Evolutionary conservation across 2,797 vertebrate genomes (phyloP).

Genomic region (Menidia menidia): DNA sequence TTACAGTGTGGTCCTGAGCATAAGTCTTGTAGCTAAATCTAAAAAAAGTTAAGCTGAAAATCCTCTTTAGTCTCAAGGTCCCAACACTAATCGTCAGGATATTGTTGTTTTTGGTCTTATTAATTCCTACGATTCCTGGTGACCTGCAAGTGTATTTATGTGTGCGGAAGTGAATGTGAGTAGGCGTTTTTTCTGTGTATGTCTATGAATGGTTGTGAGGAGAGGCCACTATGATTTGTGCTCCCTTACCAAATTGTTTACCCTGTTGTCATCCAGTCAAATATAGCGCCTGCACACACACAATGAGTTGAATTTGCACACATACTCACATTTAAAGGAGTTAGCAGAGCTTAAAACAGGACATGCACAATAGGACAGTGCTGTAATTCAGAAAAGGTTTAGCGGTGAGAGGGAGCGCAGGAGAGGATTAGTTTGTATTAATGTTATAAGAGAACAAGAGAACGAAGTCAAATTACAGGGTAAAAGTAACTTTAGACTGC

Average conservation of each 20-base stretch:
- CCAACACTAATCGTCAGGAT: conserved; percentile 82
- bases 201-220: conserved; percentile 16
- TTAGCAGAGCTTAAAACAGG: conserved; percentile 62
- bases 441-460: conserved; percentile 25
- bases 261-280: conserved; percentile 43
- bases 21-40: conserved; percentile 85
- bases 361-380: conserved; percentile 58
- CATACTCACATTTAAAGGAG: conserved; percentile 34
- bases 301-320: not conserved
- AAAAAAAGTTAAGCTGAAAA: conserved; percentile 88
- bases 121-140: conserved; percentile 79
- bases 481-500: conserved; percentile 24
- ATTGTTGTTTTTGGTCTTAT: conserved; percentile 82
- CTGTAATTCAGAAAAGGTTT: conserved; percentile 67
- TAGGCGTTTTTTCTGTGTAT: conserved; percentile 7
- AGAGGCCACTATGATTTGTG: conserved; percentile 54
- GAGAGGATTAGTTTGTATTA: conserved; percentile 62
- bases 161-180: conserved; percentile 10
- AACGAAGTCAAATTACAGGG: conserved; percentile 46
- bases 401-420: conserved; percentile 40
- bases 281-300: conserved; percentile 1
- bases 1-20: conserved; percentile 82
- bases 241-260: conserved; percentile 34
- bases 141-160: conserved; percentile 53
- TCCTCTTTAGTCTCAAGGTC: conserved; percentile 85